Conservation (phyloP, 2,888 invertebrate genomes). For the Melangyna quadrimaculata region DNA sequence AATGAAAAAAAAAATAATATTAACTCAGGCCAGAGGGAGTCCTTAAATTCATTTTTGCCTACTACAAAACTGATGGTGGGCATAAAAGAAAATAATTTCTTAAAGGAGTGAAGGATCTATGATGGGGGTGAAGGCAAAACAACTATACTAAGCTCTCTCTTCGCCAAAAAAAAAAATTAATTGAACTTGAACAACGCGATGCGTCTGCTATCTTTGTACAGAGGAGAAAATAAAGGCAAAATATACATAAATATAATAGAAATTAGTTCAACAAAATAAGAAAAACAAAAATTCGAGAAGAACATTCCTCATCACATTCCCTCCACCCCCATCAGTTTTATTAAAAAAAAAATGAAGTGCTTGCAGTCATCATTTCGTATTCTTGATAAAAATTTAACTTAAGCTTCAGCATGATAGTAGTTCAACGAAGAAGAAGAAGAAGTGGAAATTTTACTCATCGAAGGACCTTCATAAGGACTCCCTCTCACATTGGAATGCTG, state of each 20-base stretch:
- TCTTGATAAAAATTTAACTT: conserved; percentile 40
- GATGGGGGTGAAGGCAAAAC: no score
- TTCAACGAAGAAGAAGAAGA: conserved; percentile 37
- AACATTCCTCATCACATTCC: conserved; percentile 51
- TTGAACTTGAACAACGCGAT: conserved; percentile 52
- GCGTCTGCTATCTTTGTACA: conserved; percentile 3
- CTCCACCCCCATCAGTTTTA: not conserved
- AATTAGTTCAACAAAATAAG: conserved; percentile 55
- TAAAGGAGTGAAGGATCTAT: not conserved
- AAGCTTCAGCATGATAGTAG: conserved; percentile 1
- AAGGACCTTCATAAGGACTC: conserved; percentile 50
- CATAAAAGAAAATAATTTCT: conserved; percentile 26
- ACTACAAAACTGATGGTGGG: not conserved
- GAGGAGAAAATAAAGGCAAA: not conserved
- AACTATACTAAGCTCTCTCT: not conserved
- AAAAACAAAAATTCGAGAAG: conserved; percentile 25
- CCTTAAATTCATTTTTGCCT: conserved; percentile 27
- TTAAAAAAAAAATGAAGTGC: conserved; percentile 36
- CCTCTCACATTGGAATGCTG: conserved; percentile 66
- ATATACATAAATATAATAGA: conserved; percentile 11
- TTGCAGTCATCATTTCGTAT: conserved; percentile 58
- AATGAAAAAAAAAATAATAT: conserved; percentile 42
- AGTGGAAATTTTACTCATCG: not conserved
- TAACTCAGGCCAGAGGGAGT: conserved; percentile 41
- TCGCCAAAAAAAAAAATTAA: conserved; percentile 16